Conservation (phyloP, 1,140 invertebrate genomes). For the Danaus melanippus region DNA sequence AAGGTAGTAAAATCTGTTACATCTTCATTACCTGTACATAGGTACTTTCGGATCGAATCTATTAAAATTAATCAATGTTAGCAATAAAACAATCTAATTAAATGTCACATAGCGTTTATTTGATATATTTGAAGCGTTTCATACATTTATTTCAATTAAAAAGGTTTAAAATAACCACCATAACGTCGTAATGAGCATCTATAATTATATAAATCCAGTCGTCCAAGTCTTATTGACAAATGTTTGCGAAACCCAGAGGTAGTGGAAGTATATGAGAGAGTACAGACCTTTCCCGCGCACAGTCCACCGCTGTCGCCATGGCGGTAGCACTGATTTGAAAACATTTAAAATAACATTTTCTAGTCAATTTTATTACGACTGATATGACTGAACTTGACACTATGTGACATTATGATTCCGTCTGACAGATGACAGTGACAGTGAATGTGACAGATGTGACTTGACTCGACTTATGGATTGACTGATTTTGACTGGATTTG, state of each 20-base stretch:
- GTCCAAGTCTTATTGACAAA: conserved; percentile 16
- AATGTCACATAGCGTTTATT: too few relatives aligned
- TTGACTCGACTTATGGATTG: conserved; percentile 32
- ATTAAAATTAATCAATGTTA: too few relatives aligned
- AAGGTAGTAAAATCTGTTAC: too few relatives aligned
- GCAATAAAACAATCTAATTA: too few relatives aligned
- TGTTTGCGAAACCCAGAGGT: conserved; percentile 44
- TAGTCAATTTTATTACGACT: conserved; percentile 45
- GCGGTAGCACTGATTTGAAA: conserved; percentile 37
- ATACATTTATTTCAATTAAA: too few relatives aligned
- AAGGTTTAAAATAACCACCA: too few relatives aligned
- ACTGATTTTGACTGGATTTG: conserved; percentile 19
- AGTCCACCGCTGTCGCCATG: conserved; percentile 54
- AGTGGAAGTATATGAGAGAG: conserved; percentile 59
- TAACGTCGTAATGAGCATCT: too few relatives aligned
- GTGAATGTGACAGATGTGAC: conserved; percentile 25
- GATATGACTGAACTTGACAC: conserved; percentile 22
- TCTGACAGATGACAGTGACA: conserved; percentile 32
- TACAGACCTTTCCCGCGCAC: conserved; percentile 25
- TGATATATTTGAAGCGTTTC: too few relatives aligned
- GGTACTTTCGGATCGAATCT: too few relatives aligned
- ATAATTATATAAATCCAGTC: not conserved
- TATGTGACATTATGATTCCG: conserved; percentile 20
- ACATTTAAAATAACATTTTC: conserved; percentile 37
- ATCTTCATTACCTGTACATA: too few relatives aligned